Evolutionary conservation across 1,140 invertebrate species (phyloP), one percentile per base, ranked within the genome.

Genomic region (Pachyrhynchus sulphureomaculatus): DNA sequence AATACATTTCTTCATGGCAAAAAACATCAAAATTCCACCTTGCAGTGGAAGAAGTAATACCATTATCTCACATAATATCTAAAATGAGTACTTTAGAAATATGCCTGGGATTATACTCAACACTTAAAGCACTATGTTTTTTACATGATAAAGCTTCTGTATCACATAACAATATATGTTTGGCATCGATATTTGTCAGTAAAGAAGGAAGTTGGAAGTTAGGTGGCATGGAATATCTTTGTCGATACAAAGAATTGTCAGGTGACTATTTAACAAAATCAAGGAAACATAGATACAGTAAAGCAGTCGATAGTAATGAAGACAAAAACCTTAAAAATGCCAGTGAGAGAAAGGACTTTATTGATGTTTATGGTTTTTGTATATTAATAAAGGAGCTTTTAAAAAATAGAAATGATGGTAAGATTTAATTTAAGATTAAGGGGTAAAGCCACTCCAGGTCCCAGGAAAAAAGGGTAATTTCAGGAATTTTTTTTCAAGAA

Each of bases 361-460:
- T 93, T 56, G 92, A 95, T 79, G 82, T 87, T 64, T 93, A 85
- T 79, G 87, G 86, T 4, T 93, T 92, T 83, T 88, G 87, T 29
- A 81, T 86, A n/a, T 77, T 94, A 32, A 87, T 86, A 12, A 85
- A 88, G 70, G 84, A 89, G 72, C 81, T 93, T 32, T 79, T 93
- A 29, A 82, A 82, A 69, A 73, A 78, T 13, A 81, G 82, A 64
- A 80, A 80, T 66, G 78, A 82, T 73, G 85, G 85, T 86, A 42
- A 23, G 21, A n/a, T 52, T 32, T 18, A 5, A 15, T 33, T 6
- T 39, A 15, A 15, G 4, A 5, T n/a, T 8, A 39, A 39, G 5
- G 15, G 6, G 15, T n/a, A 39, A 9, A 39, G 12, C 5, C 5
- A 6, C n/a, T n/a, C n/a, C n/a, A n/a, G n/a, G n/a, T n/a, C n/a